Conservation (phyloP, 2,113 vertebrate genomes). For the Redunca redunca region DNA sequence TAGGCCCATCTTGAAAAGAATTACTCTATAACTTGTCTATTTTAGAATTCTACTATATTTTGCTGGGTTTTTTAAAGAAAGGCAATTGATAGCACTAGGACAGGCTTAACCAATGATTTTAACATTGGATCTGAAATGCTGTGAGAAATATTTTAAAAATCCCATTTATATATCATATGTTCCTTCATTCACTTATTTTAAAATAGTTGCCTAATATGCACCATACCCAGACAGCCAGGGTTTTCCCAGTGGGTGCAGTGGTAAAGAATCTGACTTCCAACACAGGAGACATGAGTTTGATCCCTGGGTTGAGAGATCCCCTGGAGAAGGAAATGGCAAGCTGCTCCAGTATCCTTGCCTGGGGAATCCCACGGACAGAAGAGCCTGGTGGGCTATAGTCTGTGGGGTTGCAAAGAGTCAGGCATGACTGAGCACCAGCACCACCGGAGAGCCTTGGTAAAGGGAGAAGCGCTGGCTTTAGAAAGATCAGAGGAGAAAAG, state of each 20-base stretch:
- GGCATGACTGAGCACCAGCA: not conserved
- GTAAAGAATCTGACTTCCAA: not conserved
- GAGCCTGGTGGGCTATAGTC: not conserved
- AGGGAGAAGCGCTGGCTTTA: not conserved
- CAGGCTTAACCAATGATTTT: not conserved
- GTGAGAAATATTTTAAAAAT: not conserved
- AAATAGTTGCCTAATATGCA: not conserved
- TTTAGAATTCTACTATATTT: slow-evolving; percentile 4
- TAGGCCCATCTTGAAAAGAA: not conserved
- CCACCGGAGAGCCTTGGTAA: not conserved
- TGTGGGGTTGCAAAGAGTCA: not conserved
- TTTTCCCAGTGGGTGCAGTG: not conserved
- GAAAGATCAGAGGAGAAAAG: not conserved
- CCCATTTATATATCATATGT: not conserved
- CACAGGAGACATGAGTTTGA: not conserved
- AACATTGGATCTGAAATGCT: not conserved
- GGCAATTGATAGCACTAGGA: not conserved
- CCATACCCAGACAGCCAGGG: not conserved
- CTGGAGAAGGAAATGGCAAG: not conserved
- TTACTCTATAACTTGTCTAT: not conserved
- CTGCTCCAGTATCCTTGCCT: not conserved
- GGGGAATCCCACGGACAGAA: not conserved
- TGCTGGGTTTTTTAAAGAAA: not conserved
- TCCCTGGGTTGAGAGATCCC: not conserved
- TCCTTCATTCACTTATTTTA: not conserved